Evolutionary conservation across 2,888 invertebrate species (phyloP), one percentile per base, ranked within the genome.

Genomic region (Heliconius hortense): DNA sequence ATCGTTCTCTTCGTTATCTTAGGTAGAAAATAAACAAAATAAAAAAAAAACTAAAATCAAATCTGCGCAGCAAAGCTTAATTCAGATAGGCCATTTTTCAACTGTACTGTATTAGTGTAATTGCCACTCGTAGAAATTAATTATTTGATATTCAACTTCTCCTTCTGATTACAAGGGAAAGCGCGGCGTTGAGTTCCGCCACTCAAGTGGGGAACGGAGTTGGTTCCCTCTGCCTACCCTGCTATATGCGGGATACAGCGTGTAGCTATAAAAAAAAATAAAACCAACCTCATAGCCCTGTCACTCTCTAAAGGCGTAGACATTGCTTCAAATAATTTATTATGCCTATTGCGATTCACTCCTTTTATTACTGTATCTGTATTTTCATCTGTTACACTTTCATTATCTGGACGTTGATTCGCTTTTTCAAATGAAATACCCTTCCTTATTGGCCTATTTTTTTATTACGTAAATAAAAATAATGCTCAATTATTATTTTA

Each of bases 221-320:
- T 11, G 15, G 43, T 43, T 43, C 43, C 15, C 43, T 2, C 43
- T 43, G 43, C 43, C 43, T 43, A 43, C 15, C 15, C 43, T 43
- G 43, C 43, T 15, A 13, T 15, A 15, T 43, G 43, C 43, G 18
- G n/a, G n/a, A n/a, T 56, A 56, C 21, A 56, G n/a, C 56, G 56
- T 60, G 59, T 26, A 60, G 24, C 15, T 60, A 28, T 24, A 63
- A 35, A 60, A 59, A 31, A 60, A 70, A 21, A 15, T 26, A 43
- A 59, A 26, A 84, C 85, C 79, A 4, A 90, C 92, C 84, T 88
- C 48, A 85, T 79, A 5, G 85, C 91, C 24, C 82, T 88, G n/a
- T 88, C 87, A 5, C 87, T 86, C 48, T 88, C 85, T 0, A 92
- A 11, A 2, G 79, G 79, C 39, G 73, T 76, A 2, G 76, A 70